Evolutionary conservation across 2,113 vertebrate species (phyloP), one percentile per base, ranked within the genome.

Genomic region (Nibea albiflora): DNA sequence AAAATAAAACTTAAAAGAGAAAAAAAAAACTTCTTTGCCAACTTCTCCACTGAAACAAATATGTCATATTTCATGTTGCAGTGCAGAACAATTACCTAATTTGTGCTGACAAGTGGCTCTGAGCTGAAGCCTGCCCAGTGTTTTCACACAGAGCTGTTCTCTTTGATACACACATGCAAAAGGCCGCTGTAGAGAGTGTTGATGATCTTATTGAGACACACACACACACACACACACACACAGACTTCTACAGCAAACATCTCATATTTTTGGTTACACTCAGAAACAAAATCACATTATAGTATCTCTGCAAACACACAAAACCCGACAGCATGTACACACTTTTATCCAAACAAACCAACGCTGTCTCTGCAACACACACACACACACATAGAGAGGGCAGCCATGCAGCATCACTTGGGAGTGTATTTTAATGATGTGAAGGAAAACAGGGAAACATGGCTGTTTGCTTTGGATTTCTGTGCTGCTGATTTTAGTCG

Each of bases 1-100:
- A 20, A 20, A 61, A 22, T 4, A 8, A 22, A 22, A 26, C 20
- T 39, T 28, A 2, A 26, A 17, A 57, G 35, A 12, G 3, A 3
- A 22, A 9, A 19, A 11, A 3, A 5, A 28, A 28, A 28, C 44
- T 11, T 69, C 3, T 60, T 17, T 24, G n/a, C 47, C 61, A 62
- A 22, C 58, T 15, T 57, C 42, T 58, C 35, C 46, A n/a, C 0
- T 60, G 20, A 74, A 68, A 69, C 16, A 68, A 64, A 73, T 50
- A 35, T 35, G 68, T 50, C 54, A 64, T 42, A 39, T 67, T 65
- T 81, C 62, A 31, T 20, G 28, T 47, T 9, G 4, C 19, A 47
- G 26, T 73, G 58, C 57, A 70, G 69, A 61, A 84, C 73, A 87
- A 79, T 87, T 78, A 83, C 20, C 26, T 84, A 68, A 88, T 72